A percentile compares a stretch with the other conserved stretches of the same genome.
Conservation (phyloP, 2,113 vertebrate genomes). For the Peucedramus taeniatus region DNA sequence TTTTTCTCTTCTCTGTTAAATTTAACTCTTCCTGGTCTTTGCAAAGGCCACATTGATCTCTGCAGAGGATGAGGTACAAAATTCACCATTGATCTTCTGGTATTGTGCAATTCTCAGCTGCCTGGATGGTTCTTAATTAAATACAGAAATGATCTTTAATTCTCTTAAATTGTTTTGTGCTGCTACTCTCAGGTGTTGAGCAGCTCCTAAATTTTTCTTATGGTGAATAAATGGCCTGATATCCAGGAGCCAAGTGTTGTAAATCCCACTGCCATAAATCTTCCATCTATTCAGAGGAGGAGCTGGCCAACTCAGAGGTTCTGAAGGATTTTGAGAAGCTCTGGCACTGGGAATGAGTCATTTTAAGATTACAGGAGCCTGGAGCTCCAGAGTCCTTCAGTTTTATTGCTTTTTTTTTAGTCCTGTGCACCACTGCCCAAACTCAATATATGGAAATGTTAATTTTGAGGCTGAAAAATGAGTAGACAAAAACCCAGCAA, state of each 20-base stretch:
- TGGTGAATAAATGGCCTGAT: background rate
- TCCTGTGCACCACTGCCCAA: background rate
- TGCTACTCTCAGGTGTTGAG: background rate
- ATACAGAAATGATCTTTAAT: background rate
- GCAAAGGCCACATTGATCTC: background rate
- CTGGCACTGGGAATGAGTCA: background rate
- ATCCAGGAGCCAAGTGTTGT: background rate
- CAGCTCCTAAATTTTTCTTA: background rate
- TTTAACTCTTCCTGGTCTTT: background rate
- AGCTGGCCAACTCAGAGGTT: background rate
- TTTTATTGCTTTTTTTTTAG: background rate
- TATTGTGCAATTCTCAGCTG: background rate
- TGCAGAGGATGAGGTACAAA: background rate
- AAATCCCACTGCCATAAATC: background rate
- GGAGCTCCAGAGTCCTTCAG: background rate
- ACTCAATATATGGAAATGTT: background rate
- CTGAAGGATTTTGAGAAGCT: background rate
- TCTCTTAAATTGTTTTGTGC: background rate
- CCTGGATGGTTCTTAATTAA: background rate
- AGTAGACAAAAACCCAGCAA: background rate
- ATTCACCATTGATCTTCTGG: background rate
- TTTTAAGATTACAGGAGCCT: background rate
- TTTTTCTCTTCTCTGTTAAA: background rate
- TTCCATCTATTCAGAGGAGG: background rate
- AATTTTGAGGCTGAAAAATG: background rate